Percentiles rank a stretch among this genome's conserved stretches.
Conservation (phyloP, 2,797 vertebrate genomes). For the Hydrolagus colliei region DNA sequence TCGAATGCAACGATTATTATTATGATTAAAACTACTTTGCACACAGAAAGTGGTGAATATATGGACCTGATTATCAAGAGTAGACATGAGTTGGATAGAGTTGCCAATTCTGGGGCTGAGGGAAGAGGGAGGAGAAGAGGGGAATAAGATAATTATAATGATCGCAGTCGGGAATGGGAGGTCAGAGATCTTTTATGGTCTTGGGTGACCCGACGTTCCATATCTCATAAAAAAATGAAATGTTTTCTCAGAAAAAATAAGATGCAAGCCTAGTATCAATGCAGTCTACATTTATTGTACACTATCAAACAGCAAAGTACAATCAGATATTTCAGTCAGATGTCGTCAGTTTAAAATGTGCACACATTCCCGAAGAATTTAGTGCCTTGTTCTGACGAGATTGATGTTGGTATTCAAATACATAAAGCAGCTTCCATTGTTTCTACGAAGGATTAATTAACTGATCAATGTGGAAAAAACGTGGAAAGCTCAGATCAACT, state of each 20-base stretch:
- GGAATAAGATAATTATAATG: too few species aligned
- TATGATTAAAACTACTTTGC: too few species aligned
- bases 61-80: too few species aligned
- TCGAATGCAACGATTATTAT: too few species aligned
- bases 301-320: background rate
- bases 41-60: too few species aligned
- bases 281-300: background rate
- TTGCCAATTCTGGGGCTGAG: too few species aligned
- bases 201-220: too few species aligned
- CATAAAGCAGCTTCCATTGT: background rate
- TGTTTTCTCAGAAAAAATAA: background rate
- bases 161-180: too few species aligned
- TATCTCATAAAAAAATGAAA: too few species aligned
- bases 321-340: background rate
- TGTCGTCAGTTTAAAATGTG: background rate
- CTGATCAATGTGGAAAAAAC: background rate
- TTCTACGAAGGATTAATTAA: background rate
- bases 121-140: too few species aligned
- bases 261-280: background rate
- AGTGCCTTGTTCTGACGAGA: background rate
- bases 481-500: background rate
- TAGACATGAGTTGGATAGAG: too few species aligned
- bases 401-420: background rate
- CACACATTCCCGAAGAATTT: background rate
- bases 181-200: too few species aligned